These are phyloP conservation scores for Agelas oroides DNA, from an alignment of 37 sponge, comb jelly and placozoan genomes.

Conservation along the genomic window DNA sequence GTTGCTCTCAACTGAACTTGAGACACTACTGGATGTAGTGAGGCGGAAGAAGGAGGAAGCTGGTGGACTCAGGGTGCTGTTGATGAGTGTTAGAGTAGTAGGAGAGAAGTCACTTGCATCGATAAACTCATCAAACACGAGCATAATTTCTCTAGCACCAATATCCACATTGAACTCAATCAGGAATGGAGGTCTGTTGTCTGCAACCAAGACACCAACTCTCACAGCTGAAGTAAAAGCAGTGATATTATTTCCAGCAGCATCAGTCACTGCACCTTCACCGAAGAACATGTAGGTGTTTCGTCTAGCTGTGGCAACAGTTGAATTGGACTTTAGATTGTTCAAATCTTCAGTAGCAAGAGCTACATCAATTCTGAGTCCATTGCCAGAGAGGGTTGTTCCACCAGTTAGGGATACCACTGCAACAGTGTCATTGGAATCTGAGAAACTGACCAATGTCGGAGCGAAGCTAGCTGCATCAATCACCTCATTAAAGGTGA, in stretches of 20 bases:
- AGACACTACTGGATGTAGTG: conserved; percentile 50
- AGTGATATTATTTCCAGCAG: conserved; percentile 74
- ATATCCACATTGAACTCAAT: conserved; percentile 73
- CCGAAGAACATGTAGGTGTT: conserved; percentile 55
- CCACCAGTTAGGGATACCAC: conserved; percentile 44
- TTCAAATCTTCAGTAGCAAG: conserved; percentile 66
- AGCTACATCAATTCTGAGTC: conserved; percentile 58
- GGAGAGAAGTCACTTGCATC: conserved; percentile 39
- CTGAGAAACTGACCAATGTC: conserved; percentile 47
- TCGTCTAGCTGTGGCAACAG: conserved; percentile 37
- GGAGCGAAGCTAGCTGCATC: conserved; percentile 57
- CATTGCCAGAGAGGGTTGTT: conserved; percentile 23
- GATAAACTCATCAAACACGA: conserved; percentile 84
- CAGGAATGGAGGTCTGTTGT: conserved; percentile 67
- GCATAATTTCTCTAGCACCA: conserved; percentile 50
- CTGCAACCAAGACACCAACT: conserved; percentile 54
- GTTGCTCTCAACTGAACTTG: conserved; percentile 26
- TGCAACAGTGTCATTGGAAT: conserved; percentile 20
- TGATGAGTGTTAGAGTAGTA: conserved; percentile 62
- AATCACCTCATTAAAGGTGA: conserved; percentile 82
- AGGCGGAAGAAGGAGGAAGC: conserved; percentile 47
- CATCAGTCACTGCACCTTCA: conserved; percentile 75
- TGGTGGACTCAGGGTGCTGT: conserved; percentile 33
- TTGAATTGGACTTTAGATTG: conserved; percentile 54
- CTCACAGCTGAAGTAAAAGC: conserved; percentile 25